Percentiles rank a stretch among this genome's conserved stretches.
These are phyloP conservation scores for Zophobas morio DNA, from an alignment of 1,140 invertebrate species.

Conservation along the genomic window DNA sequence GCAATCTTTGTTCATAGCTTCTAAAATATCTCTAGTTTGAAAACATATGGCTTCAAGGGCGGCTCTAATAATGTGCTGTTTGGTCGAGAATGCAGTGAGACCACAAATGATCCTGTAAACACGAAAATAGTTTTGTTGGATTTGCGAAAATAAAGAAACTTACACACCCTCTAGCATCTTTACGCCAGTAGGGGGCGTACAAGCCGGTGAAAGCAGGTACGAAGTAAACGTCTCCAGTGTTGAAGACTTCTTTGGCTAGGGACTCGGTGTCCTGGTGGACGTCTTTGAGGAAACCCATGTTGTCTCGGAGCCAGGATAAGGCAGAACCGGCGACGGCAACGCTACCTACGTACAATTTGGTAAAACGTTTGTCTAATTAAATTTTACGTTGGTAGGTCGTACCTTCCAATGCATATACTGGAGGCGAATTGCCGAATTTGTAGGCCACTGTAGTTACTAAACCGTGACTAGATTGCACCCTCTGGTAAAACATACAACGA, in stretches of 20 bases:
- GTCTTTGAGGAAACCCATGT: conserved; percentile 82
- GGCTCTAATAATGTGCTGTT: conserved; percentile 83
- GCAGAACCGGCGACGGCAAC: conserved; percentile 94
- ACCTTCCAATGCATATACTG: conserved; percentile 93
- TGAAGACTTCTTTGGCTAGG: conserved; percentile 79
- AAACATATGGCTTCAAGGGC: conserved; percentile 88
- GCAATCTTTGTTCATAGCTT: conserved; percentile 91
- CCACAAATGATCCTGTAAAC: conserved; percentile 81
- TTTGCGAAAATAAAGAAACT: conserved; percentile 39
- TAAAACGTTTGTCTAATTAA: too few relatives aligned
- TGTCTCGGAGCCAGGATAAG: conserved; percentile 91
- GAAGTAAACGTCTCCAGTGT: conserved; percentile 91
- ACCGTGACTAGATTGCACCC: conserved; percentile 89
- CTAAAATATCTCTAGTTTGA: conserved; percentile 85
- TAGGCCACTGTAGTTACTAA: conserved; percentile 96
- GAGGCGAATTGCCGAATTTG: conserved; percentile 85
- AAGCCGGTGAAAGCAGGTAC: conserved; percentile 96
- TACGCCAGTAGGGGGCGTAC: conserved; percentile 96
- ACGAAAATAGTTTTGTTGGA: conserved; percentile 15
- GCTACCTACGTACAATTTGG: too few relatives aligned
- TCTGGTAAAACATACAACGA: conserved; percentile 58
- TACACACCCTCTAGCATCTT: conserved; percentile 89
- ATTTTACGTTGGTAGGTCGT: too few relatives aligned
- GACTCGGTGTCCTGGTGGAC: conserved; percentile 80
- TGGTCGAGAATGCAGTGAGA: conserved; percentile 81